Base-by-base conservation (phyloP, 2,888 invertebrate species). In the Chymomyza amoena region DNA sequence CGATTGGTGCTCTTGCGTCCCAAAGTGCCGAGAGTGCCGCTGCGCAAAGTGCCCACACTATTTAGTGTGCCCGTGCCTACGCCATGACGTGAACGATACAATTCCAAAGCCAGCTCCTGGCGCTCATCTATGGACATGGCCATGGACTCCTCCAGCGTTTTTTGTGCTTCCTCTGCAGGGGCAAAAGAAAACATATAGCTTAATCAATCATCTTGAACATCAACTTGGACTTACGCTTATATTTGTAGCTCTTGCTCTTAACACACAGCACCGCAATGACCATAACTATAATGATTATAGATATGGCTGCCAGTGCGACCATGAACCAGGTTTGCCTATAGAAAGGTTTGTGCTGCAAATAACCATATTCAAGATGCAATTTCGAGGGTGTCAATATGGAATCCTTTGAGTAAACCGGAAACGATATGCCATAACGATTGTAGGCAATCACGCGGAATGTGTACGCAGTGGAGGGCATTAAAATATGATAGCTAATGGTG, bases 261-360 rank as follows among this genome's bases (percentile, higher is more conserved):
- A 98, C 97, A 90, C 98, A 98, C 36, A 99, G 93, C 70, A 98
- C 95, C 0, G 98, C 97, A 80, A 98, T 96, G 39, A 98, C 96
- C 94, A 97, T 96, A 69, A 99, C 97, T 74, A 99, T 97, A 76
- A 99, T 95, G 81, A 99, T 96, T 77, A 98, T 95, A n/a, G 97
- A 98, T 10, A 95, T 94, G 9, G 98, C 97, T 1, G 98, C 98
- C 69, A 98, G 93, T 15, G 98, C 97, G 25, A 99, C 98, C 95
- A 92, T 92, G 92, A 99, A 99, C 99, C 99, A 99, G 3, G 97
- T 97, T 92, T 98, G 96, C 18, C 97, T 93, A 90, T 99, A 98
- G 92, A 99, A 98, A 1, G 98, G 98, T 81, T 96, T 95, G 89
- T 96, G 95, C 90, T 97, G 97, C 64, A 97, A 92, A 89, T 96